Base-by-base conservation (phyloP, 2,888 invertebrate species). In the Eupithecia subfuscata region DNA sequence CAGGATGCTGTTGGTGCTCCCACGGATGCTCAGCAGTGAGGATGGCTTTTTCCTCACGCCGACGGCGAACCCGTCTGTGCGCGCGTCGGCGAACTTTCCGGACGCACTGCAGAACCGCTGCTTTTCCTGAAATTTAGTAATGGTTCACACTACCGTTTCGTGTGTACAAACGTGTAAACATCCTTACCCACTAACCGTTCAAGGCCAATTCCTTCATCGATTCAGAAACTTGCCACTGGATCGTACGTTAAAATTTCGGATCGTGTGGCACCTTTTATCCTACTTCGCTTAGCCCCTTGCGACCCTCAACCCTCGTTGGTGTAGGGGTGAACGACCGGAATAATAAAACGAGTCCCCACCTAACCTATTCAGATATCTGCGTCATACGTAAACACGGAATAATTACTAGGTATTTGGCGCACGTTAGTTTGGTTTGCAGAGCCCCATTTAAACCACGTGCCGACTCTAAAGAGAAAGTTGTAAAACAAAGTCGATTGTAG, bases 261-360 rank as follows among this genome's bases (percentile, higher is more conserved):
- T 37, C 52, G 22, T 18, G 25, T 18, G 70, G 43, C 22, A 67
- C 67, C 40, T 45, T 68, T 77, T 74, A 75, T 78, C 75, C 75
- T 71, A 69, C 69, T 65, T 64, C 70, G 68, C 71, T 77, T 73
- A 73, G 71, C 76, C 78, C 75, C 72, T 64, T 65, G 56, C 74
- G 68, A 75, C 74, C 78, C 78, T 76, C 77, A 40, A 69, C 69
- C 45, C 52, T 70, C 70, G 52, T 75, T 70, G 70, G 45, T 56
- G 63, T 64, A 73, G 68, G 76, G 79, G 78, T 79, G 76, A 79
- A 75, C 67, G 79, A 78, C 79, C 76, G 78, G 76, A 79, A 78
- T 78, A 77, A 77, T 75, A 73, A 78, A 76, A 79, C 76, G 69
- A 64, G 56, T 25, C 75, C 72, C 71, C 70, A 73, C 74, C 76